These are phyloP conservation scores for Pseudolaguvia tuberculata DNA, from an alignment of 2,113 vertebrate species.

Conservation along the genomic window DNA sequence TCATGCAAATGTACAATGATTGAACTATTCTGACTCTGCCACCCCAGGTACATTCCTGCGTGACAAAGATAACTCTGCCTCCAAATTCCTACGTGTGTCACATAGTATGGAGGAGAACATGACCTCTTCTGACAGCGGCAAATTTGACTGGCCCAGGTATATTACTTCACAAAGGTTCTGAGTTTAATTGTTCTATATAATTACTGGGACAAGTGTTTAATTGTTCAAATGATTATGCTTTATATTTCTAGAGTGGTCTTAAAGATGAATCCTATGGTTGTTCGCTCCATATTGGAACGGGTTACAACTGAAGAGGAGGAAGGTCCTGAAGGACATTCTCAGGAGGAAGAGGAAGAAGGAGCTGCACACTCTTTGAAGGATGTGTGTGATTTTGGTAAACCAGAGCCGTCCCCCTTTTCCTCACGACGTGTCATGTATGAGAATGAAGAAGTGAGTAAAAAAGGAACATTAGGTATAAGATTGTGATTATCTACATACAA, in stretches of 20 bases:
- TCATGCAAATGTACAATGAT: no score
- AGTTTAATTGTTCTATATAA: not conserved
- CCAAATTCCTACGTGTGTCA: slow-evolving; percentile 82
- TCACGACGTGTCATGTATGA: slow-evolving; percentile 98
- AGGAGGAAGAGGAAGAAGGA: slow-evolving; percentile 85
- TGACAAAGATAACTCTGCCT: slow-evolving; percentile 65
- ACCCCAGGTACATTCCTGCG: slow-evolving; percentile 83
- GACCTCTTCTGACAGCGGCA: slow-evolving; percentile 79
- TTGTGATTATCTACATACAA: not conserved
- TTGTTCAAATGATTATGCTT: not conserved
- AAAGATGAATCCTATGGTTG: slow-evolving; percentile 88
- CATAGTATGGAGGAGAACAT: slow-evolving; percentile 84
- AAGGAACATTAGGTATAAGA: not conserved
- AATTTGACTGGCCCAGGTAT: slow-evolving; percentile 95
- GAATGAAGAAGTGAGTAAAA: slow-evolving; percentile 83
- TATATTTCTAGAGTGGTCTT: slow-evolving; percentile 77
- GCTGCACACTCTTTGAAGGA: slow-evolving; percentile 91
- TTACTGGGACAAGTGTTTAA: not conserved
- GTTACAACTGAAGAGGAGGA: slow-evolving; percentile 87
- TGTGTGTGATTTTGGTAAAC: slow-evolving; percentile 90
- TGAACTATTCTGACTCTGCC: no score
- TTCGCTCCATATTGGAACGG: slow-evolving; percentile 92
- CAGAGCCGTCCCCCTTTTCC: slow-evolving; percentile 93
- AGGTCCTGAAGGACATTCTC: slow-evolving; percentile 80
- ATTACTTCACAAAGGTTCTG: not conserved